Evolutionary conservation across 2,888 invertebrate species (phyloP).

Genomic region (Sphinx pinastri): DNA sequence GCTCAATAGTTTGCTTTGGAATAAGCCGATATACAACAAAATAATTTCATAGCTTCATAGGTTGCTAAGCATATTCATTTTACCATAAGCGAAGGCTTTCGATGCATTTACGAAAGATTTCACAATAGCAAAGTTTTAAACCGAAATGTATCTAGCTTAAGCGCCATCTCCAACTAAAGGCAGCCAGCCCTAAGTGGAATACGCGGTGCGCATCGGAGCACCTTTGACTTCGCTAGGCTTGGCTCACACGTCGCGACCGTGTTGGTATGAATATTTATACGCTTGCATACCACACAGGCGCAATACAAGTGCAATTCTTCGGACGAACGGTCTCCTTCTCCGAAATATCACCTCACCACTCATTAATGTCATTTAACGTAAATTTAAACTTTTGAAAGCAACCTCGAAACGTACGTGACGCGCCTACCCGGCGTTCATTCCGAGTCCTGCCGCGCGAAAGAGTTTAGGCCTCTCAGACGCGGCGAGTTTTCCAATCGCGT

Average conservation of each 20-base stretch:
- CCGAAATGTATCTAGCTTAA: too few species aligned
- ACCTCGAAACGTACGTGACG: slow-evolving; percentile 66
- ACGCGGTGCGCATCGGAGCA: slow-evolving; percentile 57
- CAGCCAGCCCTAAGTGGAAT: slow-evolving; percentile 54
- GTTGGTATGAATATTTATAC: slow-evolving; percentile 69
- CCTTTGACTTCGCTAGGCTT: slow-evolving; percentile 67
- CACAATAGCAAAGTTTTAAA: too few species aligned
- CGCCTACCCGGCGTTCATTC: slow-evolving; percentile 62
- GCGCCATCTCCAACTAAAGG: slow-evolving; percentile 1
- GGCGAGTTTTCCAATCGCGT: slow-evolving; percentile 74
- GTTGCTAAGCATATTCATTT: too few species aligned
- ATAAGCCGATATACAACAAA: too few species aligned
- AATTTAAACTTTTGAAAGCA: slow-evolving; percentile 76
- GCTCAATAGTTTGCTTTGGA: too few species aligned
- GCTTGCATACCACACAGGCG: slow-evolving; percentile 54
- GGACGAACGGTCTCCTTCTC: slow-evolving; percentile 46
- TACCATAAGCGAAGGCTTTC: too few species aligned
- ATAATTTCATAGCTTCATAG: too few species aligned
- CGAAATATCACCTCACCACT: slow-evolving; percentile 56
- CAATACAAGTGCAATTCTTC: slow-evolving; percentile 48
- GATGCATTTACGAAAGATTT: too few species aligned
- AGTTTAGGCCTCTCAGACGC: slow-evolving; percentile 64
- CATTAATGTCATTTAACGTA: slow-evolving; percentile 74
- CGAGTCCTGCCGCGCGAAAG: slow-evolving; percentile 63
- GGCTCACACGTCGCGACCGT: slow-evolving; percentile 56